Evolutionary conservation across 2,113 vertebrate genomes (phyloP).

Genomic region (Lasiurus cinereus): DNA sequence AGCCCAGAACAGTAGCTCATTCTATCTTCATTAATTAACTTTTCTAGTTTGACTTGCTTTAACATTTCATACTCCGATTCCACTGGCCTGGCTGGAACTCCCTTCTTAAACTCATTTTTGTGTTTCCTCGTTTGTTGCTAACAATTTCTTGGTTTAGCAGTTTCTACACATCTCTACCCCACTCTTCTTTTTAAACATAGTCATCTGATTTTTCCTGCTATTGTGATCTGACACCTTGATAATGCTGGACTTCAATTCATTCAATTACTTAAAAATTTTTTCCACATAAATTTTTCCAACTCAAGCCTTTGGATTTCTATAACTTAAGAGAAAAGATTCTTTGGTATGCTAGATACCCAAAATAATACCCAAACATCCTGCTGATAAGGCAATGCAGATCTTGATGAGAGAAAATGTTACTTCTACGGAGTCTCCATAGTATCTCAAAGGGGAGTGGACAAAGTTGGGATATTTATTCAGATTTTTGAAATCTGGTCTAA

Average conservation of each 20-base stretch:
- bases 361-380: not conserved
- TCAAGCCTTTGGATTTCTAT: not conserved
- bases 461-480: not conserved
- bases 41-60: not conserved
- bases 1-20: not conserved
- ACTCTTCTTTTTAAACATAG: not conserved
- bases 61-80: not conserved
- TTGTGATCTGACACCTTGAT: not conserved
- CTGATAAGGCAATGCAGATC: not conserved
- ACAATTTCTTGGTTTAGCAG: not conserved
- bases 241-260: not conserved
- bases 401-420: not conserved
- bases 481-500: not conserved
- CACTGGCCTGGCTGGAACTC: not conserved
- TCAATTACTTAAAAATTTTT: not conserved
- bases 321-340: not conserved
- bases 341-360: not conserved
- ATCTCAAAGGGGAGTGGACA: not conserved
- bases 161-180: not conserved
- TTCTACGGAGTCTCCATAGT: not conserved
- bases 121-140: not conserved
- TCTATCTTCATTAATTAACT: not conserved
- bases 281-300: not conserved
- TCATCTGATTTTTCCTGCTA: not conserved
- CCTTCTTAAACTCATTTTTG: not conserved